These are phyloP conservation scores for Periphyllus acericola DNA, from an alignment of 2,888 invertebrate species.

Conservation along the genomic window DNA sequence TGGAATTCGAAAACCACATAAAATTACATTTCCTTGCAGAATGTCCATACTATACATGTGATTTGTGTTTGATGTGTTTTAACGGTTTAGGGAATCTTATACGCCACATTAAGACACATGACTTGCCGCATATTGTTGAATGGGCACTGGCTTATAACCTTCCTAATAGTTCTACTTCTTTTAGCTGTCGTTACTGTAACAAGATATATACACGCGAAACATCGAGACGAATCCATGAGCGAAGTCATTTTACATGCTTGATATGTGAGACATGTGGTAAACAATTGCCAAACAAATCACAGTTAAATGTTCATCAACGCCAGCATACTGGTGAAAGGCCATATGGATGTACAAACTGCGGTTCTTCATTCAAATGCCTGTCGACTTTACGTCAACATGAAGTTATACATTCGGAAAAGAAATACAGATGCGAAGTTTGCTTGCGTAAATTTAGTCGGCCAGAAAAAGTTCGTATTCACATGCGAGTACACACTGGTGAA, in stretches of 20 bases:
- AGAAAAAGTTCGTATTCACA: constrained; percentile 58
- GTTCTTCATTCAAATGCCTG: constrained; percentile 49
- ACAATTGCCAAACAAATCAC: constrained; percentile 55
- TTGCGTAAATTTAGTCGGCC: constrained; percentile 48
- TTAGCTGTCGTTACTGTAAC: constrained; percentile 36
- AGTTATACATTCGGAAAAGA: constrained; percentile 49
- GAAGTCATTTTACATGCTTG: constrained; percentile 34
- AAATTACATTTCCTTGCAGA: constrained; percentile 35
- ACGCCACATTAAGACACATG: constrained; percentile 49
- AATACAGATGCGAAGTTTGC: constrained; percentile 49
- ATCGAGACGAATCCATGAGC: constrained; percentile 31
- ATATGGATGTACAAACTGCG: constrained; percentile 27
- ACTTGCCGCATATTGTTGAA: not conserved
- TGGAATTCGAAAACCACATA: constrained; percentile 55
- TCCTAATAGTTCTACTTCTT: not conserved
- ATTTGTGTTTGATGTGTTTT: constrained; percentile 34
- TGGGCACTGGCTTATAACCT: constrained; percentile 45
- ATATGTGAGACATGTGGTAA: constrained; percentile 57
- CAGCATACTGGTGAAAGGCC: constrained; percentile 55
- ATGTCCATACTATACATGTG: constrained; percentile 27
- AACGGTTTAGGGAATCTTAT: constrained; percentile 32
- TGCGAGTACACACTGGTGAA: constrained; percentile 59
- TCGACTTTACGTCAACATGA: constrained; percentile 57
- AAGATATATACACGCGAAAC: constrained; percentile 33
- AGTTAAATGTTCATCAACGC: constrained; percentile 52